Evolutionary conservation across 1,140 invertebrate species (phyloP), one percentile per base, ranked within the genome.

Genomic region (Drosophila lacertosa): DNA sequence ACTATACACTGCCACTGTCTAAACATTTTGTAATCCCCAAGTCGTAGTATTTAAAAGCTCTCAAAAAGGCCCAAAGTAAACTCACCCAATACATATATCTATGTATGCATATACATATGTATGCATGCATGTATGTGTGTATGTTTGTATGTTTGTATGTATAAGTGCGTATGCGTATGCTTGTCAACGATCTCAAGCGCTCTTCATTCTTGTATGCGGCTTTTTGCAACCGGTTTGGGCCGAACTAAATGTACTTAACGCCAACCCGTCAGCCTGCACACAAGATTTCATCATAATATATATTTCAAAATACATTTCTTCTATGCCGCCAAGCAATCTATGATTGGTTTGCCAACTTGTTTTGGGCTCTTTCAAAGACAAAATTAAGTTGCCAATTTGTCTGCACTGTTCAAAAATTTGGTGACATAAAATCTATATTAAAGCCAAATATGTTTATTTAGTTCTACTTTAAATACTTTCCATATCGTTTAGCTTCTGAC

Each of bases 191-290:
- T 29, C 26, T 29, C 26, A 35, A 6, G 6, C 18, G 18, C 18
- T 13, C 18, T 51, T 10, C 13, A 22, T 37, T 51, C 32, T 35
- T 13, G 18, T 35, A 16, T 51, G 4, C 20, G n/a, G 20, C 16
- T 26, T 7, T 7, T 3, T n/a, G 11, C 9, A 51, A 37, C 48
- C 48, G 32, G 48, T 51, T 51, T 35, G 15, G 15, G 32, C 32
- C 13, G 6, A 11, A 37, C 48, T 51, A 10, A 35, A 13, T 20
- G 39, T 42, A 11, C 16, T 18, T 20, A 20, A 20, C 9, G 18
- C 16, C 13, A 42, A 42, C 40, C 10, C 16, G 39, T 39, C 13
- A 7, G 39, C 18, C 39, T 42, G 18, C 39, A 20, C 7, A 42
- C 11, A 42, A 11, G 11, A 37, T 22, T 37, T 37, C 11, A 37